phyloP scores from a whole-genome alignment of 2,797 vertebrate species.

The Podarcis siculus region DNA sequence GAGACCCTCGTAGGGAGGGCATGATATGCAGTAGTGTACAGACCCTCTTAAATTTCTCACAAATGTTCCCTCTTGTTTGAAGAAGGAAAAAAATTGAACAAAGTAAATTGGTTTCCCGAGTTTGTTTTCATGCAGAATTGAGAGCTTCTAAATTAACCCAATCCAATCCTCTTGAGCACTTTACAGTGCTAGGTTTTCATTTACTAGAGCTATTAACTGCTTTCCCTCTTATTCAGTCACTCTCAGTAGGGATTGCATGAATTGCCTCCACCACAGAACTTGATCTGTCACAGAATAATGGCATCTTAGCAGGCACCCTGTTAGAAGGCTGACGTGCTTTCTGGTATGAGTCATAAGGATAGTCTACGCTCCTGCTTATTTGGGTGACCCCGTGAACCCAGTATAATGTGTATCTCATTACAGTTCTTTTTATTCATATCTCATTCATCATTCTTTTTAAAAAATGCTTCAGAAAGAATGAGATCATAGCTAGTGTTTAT shows the following conservation, averaged over 20 bases:
- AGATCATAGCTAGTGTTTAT: conserved; percentile 62
- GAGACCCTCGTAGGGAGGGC: background rate
- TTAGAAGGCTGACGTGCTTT: conserved; percentile 24
- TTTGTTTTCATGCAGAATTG: conserved; percentile 16
- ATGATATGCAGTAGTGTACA: background rate
- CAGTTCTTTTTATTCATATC: conserved; percentile 44
- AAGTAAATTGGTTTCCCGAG: conserved; percentile 5
- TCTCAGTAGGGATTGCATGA: background rate
- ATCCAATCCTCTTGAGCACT: background rate
- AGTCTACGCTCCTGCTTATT: conserved; percentile 23
- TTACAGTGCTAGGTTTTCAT: background rate
- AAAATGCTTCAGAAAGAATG: conserved; percentile 50
- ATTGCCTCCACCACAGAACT: conserved; percentile 14
- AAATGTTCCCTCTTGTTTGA: background rate
- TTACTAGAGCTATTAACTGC: background rate
- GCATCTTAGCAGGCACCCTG: conserved; percentile 1
- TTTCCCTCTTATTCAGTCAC: background rate
- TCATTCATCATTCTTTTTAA: conserved; percentile 44
- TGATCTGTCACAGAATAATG: background rate
- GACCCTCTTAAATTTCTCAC: background rate
- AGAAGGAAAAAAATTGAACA: background rate
- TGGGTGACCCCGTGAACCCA: background rate
- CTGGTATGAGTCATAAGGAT: conserved; percentile 36
- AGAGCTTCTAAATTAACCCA: conserved; percentile 8
- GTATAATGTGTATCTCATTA: conserved; percentile 28